Evolutionary conservation across 2,113 vertebrate species (phyloP).

Genomic region (Pteruthius melanotis): DNA sequence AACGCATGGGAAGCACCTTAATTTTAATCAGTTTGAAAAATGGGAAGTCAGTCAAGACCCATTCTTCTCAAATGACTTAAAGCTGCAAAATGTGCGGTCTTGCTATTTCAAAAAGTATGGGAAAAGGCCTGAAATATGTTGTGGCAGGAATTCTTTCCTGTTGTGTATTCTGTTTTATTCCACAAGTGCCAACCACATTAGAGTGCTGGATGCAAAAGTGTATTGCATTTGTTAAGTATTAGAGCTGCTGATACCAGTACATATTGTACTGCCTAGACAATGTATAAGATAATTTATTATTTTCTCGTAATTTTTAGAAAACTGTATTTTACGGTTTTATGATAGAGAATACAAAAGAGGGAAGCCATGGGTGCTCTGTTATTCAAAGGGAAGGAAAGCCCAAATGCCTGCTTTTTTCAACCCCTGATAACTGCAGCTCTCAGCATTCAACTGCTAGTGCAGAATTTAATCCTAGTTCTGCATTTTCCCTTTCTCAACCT

Average conservation of each 20-base stretch:
- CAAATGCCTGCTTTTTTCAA: background rate
- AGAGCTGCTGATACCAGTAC: fast-evolving
- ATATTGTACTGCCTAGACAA: background rate
- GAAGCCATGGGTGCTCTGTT: background rate
- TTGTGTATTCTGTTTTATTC: background rate
- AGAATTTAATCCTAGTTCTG: background rate
- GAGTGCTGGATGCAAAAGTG: background rate
- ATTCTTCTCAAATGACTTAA: background rate
- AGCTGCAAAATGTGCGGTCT: background rate
- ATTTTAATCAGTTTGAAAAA: background rate
- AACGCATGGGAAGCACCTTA: background rate
- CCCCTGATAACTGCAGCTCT: background rate
- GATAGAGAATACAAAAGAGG: background rate
- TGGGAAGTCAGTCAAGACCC: background rate
- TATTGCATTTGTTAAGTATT: background rate
- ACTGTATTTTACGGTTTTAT: background rate
- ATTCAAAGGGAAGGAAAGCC: background rate
- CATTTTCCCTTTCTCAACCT: background rate
- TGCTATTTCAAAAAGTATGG: background rate
- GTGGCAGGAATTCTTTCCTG: background rate
- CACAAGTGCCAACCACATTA: background rate
- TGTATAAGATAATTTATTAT: background rate
- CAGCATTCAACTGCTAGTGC: background rate
- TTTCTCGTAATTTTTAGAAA: background rate
- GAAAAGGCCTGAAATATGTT: background rate